Conservation (phyloP, 2,888 invertebrate genomes). For the Lithophane semibrunnea region DNA sequence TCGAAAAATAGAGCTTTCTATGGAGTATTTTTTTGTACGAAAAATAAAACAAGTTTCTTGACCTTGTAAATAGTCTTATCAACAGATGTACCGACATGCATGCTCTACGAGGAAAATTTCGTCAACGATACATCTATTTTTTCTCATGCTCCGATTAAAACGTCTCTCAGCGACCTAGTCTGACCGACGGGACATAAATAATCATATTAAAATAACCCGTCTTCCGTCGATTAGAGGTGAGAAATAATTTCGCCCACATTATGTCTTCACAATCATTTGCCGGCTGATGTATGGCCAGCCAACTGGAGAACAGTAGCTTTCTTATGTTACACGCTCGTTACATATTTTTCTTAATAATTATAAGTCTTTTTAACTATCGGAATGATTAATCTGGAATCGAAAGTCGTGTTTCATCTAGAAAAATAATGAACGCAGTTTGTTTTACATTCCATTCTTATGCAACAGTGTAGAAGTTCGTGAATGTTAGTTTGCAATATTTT, state of each 20-base stretch:
- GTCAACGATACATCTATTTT: conserved; percentile 53
- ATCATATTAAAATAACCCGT: conserved; percentile 67
- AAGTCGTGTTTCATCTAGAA: conserved; percentile 33
- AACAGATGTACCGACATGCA: conserved; percentile 38
- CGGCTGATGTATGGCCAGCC: conserved; percentile 53
- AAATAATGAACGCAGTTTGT: conserved; percentile 36
- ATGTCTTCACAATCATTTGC: conserved; percentile 63
- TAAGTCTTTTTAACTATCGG: conserved; percentile 14
- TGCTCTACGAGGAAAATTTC: conserved; percentile 32
- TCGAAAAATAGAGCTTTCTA: background rate
- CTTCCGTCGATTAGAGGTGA: conserved; percentile 67
- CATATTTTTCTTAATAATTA: conserved; percentile 41
- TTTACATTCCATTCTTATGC: conserved; percentile 46
- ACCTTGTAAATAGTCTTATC: conserved; percentile 31
- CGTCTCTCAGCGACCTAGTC: conserved; percentile 61
- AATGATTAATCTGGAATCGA: conserved; percentile 41
- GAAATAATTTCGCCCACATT: conserved; percentile 65
- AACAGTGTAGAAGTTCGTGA: conserved; percentile 32
- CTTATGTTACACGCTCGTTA: conserved; percentile 42
- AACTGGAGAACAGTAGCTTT: conserved; percentile 47
- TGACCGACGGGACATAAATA: conserved; percentile 68
- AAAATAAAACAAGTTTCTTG: background rate
- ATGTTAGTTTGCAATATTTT: too few species aligned
- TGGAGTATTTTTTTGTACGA: background rate
- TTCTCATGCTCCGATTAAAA: conserved; percentile 61